Conservation (phyloP, 2,888 invertebrate genomes). For the Drosophila hawaiiensis region DNA sequence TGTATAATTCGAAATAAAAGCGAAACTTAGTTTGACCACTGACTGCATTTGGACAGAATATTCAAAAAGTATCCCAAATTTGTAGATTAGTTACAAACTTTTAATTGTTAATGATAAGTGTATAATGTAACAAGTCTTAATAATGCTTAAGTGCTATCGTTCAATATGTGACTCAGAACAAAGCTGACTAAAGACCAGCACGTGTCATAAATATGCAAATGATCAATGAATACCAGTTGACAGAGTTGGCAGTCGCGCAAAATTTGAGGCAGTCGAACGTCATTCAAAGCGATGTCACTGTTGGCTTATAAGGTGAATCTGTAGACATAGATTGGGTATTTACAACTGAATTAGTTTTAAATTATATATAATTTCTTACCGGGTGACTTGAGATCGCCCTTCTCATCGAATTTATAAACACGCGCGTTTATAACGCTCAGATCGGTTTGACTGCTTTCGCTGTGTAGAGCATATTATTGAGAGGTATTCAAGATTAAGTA, state of each 20-base stretch:
- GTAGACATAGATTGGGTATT: not conserved
- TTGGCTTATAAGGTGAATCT: slow-evolving; percentile 71
- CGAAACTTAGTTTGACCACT: not conserved
- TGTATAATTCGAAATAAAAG: not conserved
- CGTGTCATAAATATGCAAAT: slow-evolving; percentile 8
- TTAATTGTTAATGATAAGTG: slow-evolving; percentile 34
- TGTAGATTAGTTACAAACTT: not conserved
- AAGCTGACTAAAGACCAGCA: slow-evolving; percentile 18
- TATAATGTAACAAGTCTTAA: slow-evolving; percentile 51
- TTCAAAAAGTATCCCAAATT: not conserved
- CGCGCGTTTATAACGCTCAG: slow-evolving; percentile 72
- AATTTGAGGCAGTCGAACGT: slow-evolving; percentile 23
- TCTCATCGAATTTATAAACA: slow-evolving; percentile 73
- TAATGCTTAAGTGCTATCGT: slow-evolving; percentile 32
- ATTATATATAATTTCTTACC: slow-evolving; percentile 31
- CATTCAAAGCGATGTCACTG: slow-evolving; percentile 67
- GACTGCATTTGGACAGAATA: too few species aligned
- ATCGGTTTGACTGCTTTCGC: slow-evolving; percentile 71
- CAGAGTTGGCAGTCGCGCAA: slow-evolving; percentile 9
- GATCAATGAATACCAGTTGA: slow-evolving; percentile 1
- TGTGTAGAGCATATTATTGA: slow-evolving; percentile 2
- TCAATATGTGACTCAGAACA: slow-evolving; percentile 27
- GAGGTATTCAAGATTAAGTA: too few species aligned
- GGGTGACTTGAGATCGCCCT: slow-evolving; percentile 63
- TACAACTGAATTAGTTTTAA: not conserved